These are phyloP conservation scores for Cheilosia urbana DNA, from an alignment of 2,888 invertebrate genomes.

Conservation along the genomic window DNA sequence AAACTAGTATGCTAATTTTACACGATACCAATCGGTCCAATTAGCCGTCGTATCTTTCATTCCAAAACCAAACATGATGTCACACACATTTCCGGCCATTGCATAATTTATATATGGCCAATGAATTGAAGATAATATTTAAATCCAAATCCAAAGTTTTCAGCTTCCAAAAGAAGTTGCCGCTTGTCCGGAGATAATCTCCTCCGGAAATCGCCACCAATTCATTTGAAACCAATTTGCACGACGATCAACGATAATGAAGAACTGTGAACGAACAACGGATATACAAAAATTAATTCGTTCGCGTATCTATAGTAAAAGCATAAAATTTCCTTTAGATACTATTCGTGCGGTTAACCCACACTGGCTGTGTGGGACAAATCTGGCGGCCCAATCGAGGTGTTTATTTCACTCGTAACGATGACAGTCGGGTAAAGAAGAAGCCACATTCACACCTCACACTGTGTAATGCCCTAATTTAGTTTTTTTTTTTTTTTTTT, in stretches of 20 bases:
- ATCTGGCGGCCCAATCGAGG: constrained; percentile 14
- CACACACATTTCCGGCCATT: constrained; percentile 8
- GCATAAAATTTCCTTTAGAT: background rate
- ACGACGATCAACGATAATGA: constrained; percentile 3
- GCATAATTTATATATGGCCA: background rate
- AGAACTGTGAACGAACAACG: constrained; percentile 7
- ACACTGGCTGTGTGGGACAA: background rate
- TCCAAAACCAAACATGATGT: constrained; percentile 7
- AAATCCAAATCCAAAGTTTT: constrained; percentile 6
- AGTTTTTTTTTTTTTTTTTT: constrained; percentile 13
- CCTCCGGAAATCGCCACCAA: constrained; percentile 36
- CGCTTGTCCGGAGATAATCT: constrained; percentile 33
- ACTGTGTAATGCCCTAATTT: constrained; percentile 20
- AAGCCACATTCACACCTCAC: constrained; percentile 8
- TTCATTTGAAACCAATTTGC: constrained; percentile 34
- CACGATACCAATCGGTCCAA: constrained; percentile 2
- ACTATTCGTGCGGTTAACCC: constrained; percentile 7
- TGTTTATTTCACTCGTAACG: constrained; percentile 23
- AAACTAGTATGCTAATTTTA: constrained; percentile 6
- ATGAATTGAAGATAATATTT: background rate
- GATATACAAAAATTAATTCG: background rate
- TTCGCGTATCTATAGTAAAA: background rate
- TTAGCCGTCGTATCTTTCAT: constrained; percentile 2
- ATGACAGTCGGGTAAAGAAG: constrained; percentile 23
- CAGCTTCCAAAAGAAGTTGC: constrained; percentile 11